Evolutionary conservation across 2,888 invertebrate species (phyloP).

Genomic region (Exephanes ischioxanthus): DNA sequence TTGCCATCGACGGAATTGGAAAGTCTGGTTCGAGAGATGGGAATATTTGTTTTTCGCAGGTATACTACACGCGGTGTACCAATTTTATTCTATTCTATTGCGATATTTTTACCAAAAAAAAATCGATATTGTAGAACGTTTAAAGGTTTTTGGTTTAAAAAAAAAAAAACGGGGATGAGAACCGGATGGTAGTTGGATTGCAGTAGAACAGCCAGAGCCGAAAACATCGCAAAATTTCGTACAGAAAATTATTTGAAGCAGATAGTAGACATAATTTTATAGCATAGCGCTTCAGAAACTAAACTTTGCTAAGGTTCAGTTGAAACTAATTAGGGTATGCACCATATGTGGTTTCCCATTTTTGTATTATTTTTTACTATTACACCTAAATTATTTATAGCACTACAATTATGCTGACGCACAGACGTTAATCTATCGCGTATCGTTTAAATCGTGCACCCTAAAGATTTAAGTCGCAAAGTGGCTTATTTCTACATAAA

Average conservation of each 20-base stretch:
- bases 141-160: conserved; percentile 21
- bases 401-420: not conserved
- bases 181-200: conserved; percentile 56
- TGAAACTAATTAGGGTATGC: conserved; percentile 49
- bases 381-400: conserved; percentile 10
- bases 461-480: not conserved
- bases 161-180: conserved; percentile 9
- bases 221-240: conserved; percentile 35
- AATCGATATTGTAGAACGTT: conserved; percentile 24
- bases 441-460: not conserved
- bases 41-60: conserved; percentile 18
- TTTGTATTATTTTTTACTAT: conserved; percentile 5
- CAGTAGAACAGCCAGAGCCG: conserved; percentile 57
- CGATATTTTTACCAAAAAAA: conserved; percentile 29
- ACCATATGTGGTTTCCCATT: conserved; percentile 38
- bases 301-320: not conserved
- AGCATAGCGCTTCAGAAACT: conserved; percentile 38
- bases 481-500: not conserved
- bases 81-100: conserved; percentile 30
- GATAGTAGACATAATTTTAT: conserved; percentile 59
- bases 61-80: conserved; percentile 12
- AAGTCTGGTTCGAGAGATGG: conserved; percentile 23
- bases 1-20: conserved; percentile 43
- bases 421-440: not conserved
- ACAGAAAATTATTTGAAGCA: conserved; percentile 50